Conservation (phyloP, 2,888 invertebrate species). For the Limnephilus marmoratus region DNA sequence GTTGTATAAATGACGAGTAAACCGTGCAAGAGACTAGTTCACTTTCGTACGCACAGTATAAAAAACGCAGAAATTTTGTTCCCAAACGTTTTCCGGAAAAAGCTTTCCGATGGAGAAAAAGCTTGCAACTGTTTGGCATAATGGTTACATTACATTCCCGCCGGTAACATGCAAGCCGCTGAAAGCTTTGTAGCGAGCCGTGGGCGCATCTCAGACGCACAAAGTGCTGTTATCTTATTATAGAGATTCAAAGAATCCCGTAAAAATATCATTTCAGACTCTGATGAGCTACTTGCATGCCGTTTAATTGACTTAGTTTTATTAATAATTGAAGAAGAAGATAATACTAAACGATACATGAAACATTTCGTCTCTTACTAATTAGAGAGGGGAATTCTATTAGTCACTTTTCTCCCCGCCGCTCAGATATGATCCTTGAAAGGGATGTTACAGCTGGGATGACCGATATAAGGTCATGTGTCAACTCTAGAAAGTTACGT, state of each 20-base stretch:
- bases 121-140: conserved; percentile 12
- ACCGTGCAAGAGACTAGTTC: neutral
- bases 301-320: neutral
- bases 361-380: too few relatives aligned
- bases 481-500: too few relatives aligned
- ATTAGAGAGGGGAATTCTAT: too few relatives aligned
- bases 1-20: neutral
- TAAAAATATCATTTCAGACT: neutral
- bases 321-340: neutral
- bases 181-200: conserved; percentile 27
- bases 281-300: neutral
- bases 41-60: neutral
- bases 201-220: conserved; percentile 24
- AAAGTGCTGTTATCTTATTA: conserved; percentile 7
- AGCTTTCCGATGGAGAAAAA: neutral
- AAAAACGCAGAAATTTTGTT: neutral
- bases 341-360: too few relatives aligned
- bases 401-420: too few relatives aligned
- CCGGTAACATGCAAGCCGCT: conserved; percentile 9
- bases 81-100: neutral
- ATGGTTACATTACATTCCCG: conserved; percentile 16
- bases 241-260: conserved; percentile 9
- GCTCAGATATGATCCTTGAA: too few relatives aligned
- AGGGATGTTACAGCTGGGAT: too few relatives aligned
- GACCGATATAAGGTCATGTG: too few relatives aligned